A percentile compares a stretch with the other conserved stretches of the same genome.
Evolutionary conservation across 2,888 invertebrate species (phyloP).

Genomic region (Lathronympha strigana): DNA sequence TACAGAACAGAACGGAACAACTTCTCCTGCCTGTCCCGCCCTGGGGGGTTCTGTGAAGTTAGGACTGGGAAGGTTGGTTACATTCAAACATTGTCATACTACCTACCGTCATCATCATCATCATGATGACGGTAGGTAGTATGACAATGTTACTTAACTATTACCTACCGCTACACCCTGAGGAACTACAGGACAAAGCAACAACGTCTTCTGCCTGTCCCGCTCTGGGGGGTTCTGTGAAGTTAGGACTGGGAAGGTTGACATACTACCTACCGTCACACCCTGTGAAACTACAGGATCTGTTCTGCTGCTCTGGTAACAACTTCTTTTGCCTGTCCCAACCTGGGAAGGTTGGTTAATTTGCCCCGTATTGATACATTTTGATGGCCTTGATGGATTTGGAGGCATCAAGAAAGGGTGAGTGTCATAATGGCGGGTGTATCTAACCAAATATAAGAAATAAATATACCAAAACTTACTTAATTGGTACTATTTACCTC

Average conservation of each 20-base stretch:
- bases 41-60: conserved; percentile 75
- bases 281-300: conserved; percentile 76
- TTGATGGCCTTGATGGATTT: no score
- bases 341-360: conserved; percentile 59
- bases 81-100: no score
- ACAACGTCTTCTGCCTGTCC: conserved; percentile 74
- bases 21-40: conserved; percentile 74
- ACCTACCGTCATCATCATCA: no score
- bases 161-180: conserved; percentile 66
- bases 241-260: conserved; percentile 68
- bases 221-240: conserved; percentile 75
- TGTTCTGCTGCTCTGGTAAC: conserved; percentile 74
- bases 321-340: conserved; percentile 75
- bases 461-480: no score
- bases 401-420: no score
- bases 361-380: no score
- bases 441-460: no score
- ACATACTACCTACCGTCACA: no score
- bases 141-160: background rate
- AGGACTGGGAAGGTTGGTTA: conserved; percentile 65
- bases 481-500: no score
- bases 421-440: no score
- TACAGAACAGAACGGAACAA: conserved; percentile 74
- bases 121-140: no score
- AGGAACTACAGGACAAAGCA: conserved; percentile 78